Base-by-base conservation (phyloP, 2,797 vertebrate species). In the Heterohyrax brucei region DNA sequence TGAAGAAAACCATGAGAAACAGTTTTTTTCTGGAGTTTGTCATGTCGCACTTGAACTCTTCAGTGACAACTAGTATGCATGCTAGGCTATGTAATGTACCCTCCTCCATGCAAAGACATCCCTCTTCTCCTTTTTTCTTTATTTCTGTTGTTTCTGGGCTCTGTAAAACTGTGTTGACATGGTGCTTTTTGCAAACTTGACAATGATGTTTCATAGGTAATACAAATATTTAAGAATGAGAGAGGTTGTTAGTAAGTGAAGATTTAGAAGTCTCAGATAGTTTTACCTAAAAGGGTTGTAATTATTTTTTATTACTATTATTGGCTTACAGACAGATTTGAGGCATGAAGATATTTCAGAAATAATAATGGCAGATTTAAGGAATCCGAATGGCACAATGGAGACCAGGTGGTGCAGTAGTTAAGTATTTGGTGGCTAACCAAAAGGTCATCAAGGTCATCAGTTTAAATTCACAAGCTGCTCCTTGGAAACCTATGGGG, bases 281-380 rank as follows among this genome's bases (percentile, higher is more conserved):
- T 77, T 85, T 87, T 62, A n/a, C 48, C 28, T 26, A 46, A 53
- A 5, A 7, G 1, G 44, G 59, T 24, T 89, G 30, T 56, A 50
- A 62, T 84, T 62, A 70, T 19, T 81, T 90, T 61, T 28, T 28
- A 19, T 39, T 53, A 92, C 80, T 76, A 86, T 83, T 64, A 16
- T 64, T 90, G 44, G 14, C 18, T 91, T 44, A 89, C 16, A 91
- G 78, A 72, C 5, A 66, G 13, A 91, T 56, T 92, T 70, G 48
- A 93, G 30, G n/a, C 39, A 44, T 46, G 59, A 66, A 77, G n/a
- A 77, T 5, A 64, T 70, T 24, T 91, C 80, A 85, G 64, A 86
- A 95, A 81, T 62, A 90, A 59, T 33, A 73, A 89, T 53, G n/a
- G 18, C 56, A 66, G 64, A 87, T 81, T 59, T 80, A 50, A 72